phyloP scores from a whole-genome alignment of 2,888 invertebrate species.

The Drosophila paramelanica region DNA sequence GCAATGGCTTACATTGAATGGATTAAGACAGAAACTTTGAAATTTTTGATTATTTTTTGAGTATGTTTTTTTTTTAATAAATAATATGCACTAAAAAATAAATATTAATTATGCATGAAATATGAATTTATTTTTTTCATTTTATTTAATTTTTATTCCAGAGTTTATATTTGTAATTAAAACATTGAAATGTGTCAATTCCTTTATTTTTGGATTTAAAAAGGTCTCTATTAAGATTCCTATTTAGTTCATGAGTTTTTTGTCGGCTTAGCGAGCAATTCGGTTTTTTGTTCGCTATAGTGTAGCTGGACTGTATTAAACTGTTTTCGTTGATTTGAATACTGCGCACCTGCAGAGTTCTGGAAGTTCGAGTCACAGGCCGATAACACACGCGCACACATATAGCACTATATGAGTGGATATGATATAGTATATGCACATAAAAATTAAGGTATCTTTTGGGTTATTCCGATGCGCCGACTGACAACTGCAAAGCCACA shows the following conservation, averaged over 20 bases:
- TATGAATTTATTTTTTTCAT: no score
- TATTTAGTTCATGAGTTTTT: background rate
- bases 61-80: no score
- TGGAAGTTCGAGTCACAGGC: slow-evolving; percentile 9
- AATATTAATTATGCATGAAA: no score
- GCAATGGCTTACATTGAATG: no score
- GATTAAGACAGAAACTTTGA: no score
- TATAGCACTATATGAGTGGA: background rate
- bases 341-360: slow-evolving; percentile 49
- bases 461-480: slow-evolving; percentile 68
- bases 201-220: no score
- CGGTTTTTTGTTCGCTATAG: slow-evolving; percentile 13
- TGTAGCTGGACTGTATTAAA: slow-evolving; percentile 18
- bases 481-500: slow-evolving; percentile 69
- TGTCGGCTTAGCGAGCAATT: background rate
- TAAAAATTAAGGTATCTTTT: slow-evolving; percentile 16
- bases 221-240: no score
- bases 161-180: no score
- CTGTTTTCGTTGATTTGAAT: slow-evolving; percentile 8
- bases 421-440: background rate
- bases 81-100: no score
- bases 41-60: no score
- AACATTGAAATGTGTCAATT: no score
- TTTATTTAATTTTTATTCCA: no score
- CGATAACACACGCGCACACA: slow-evolving; percentile 22